Evolutionary conservation across 2,113 vertebrate species (phyloP), one percentile per base, ranked within the genome.

Genomic region (Cheirogaleus medius): DNA sequence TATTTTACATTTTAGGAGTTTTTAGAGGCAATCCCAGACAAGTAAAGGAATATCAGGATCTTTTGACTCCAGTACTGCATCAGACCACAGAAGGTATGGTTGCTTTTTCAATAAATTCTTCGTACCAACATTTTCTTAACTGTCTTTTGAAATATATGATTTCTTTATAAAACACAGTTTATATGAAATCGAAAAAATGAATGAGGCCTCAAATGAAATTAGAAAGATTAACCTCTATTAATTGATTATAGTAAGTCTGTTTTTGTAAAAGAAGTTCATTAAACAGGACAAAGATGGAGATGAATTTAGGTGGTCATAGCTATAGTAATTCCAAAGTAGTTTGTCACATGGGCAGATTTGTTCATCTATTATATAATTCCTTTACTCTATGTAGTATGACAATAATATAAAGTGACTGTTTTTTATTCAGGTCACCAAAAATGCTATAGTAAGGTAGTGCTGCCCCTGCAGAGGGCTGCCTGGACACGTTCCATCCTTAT

Each of bases 11-110:
- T 99, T 87, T 94, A 99, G 99, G 99, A 0, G 98, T 99, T 92
- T 99, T 99, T 98, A 98, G 99, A 98, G 99, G 99, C 97, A 99
- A 99, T 90, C 90, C 98, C n/a, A 97, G 98, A 23, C 99, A 99
- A 98, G 99, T 99, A 66, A 99, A 99, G 88, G 99, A 99, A 32
- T 99, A 99, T 97, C 99, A 99, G 90, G 98, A 99, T 23, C 99
- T 99, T 83, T 98, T 99, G 93, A 98, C 99, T 23, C 99, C 99
- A 44, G 96, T 99, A 94, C 99, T 99, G 95, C 99, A 99, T 85
- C 99, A 99, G 63, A 99, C 99, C 21, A 97, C 98, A 93, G 99
- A 99, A 96, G 99, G 99, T 99, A 98, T 17, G 71, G 6, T 69
- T 78, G 6, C 81, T 6, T 34, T 92, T 94, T 66, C 49, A 80